Evolutionary conservation across 2,113 vertebrate genomes (phyloP).

Genomic region (Bambusicola thoracicus): DNA sequence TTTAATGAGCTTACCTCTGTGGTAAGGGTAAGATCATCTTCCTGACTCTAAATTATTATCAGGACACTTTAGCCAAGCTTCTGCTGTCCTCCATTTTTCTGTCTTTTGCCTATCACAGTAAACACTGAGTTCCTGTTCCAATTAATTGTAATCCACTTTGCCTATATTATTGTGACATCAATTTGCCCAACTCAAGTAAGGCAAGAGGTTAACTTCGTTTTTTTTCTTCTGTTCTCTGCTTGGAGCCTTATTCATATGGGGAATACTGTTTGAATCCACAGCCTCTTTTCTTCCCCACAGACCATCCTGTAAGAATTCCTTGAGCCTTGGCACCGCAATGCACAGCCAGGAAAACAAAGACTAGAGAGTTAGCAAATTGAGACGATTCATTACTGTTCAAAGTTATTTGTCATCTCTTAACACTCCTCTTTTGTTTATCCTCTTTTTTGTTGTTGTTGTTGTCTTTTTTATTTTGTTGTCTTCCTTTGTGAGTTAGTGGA

Average conservation of each 20-base stretch:
- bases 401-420: constrained; percentile 25
- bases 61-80: not conserved
- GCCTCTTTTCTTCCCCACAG: constrained; percentile 33
- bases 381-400: constrained; percentile 45
- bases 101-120: not conserved
- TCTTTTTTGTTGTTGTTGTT: not conserved
- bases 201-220: not conserved
- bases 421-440: not conserved
- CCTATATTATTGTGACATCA: not conserved
- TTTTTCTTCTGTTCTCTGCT: not conserved
- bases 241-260: not conserved
- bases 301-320: constrained; percentile 50
- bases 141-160: not conserved
- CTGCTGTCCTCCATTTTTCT: not conserved
- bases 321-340: constrained; percentile 39
- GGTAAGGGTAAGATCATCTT: not conserved
- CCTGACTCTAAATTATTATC: not conserved
- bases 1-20: not conserved
- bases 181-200: not conserved
- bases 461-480: not conserved
- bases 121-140: not conserved
- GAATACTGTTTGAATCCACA: constrained; percentile 28
- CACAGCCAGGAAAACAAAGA: constrained; percentile 51
- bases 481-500: not conserved
- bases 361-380: constrained; percentile 53